Base-by-base conservation (phyloP, 2,113 vertebrate species). In the Rhinoptilus africanus region DNA sequence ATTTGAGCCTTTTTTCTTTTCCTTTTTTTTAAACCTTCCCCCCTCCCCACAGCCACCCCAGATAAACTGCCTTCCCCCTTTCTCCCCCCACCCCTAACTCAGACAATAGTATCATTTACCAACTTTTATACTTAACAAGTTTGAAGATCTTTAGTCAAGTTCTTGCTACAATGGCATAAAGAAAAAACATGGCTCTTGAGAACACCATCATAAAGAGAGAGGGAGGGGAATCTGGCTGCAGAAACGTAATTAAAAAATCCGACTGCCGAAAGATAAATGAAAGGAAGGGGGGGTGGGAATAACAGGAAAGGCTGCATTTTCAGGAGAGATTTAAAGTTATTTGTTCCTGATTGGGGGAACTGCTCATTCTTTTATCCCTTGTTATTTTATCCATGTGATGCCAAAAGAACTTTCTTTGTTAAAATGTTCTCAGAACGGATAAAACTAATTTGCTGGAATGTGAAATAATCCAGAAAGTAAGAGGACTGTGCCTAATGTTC, bases 51-150 rank as follows among this genome's bases (percentile, higher is more conserved):
- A 94, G 69, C 85, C 77, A 74, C 37, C 64, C 89, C 94, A 97
- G 97, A 98, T 97, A 98, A 98, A 98, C 96, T 76, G 93, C 92
- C 72, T 95, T 83, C 92, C 94, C 96, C 88, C 76, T 47, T 43
- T 39, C 69, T 41, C 57, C 87, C 88, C 78, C 74, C 57, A 59
- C 69, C 86, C 94, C 79, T 32, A 87, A 62, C 88, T 85, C 96
- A 68, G 96, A 98, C 98, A 98, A 98, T 98, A 98, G 98, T 98
- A 98, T 98, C 98, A 87, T 98, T 98, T 98, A 98, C 98, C 92
- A 93, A 98, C 98, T 98, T 96, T 98, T 96, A 98, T 98, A 97
- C 97, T 98, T 98, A 97, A 98, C 97, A 98, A 97, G 96, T 98
- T 97, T 96, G 96, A 95, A 97, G 96, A 98, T 98, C 97, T 98